Conservation (phyloP, 1,140 invertebrate genomes). For the Leptinotarsa defecta region DNA sequence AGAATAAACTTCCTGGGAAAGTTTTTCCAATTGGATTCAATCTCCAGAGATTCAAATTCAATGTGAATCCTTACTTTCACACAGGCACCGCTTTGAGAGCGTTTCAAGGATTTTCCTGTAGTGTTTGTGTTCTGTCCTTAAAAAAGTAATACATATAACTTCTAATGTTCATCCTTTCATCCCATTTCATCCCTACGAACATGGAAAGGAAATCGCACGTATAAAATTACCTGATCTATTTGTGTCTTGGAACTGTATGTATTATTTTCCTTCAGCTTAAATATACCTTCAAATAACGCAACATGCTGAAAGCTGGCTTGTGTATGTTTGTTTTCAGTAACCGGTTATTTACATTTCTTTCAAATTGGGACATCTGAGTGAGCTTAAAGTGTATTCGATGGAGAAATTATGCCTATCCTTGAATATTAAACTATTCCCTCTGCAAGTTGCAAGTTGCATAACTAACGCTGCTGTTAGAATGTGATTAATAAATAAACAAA, state of each 20-base stretch:
- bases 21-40: no score
- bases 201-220: neutral
- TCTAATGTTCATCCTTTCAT: no score
- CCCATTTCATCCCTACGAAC: no score
- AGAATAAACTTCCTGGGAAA: no score
- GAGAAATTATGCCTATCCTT: neutral
- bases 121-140: no score
- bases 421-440: neutral
- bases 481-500: no score
- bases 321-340: neutral
- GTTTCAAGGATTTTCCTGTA: no score
- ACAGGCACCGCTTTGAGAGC: no score
- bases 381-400: neutral
- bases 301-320: neutral
- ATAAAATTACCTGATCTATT: conserved; percentile 1
- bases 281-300: neutral
- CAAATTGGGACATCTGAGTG: neutral
- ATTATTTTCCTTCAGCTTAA: neutral
- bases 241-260: neutral
- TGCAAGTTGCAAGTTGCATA: neutral
- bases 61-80: no score
- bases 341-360: neutral
- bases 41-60: no score
- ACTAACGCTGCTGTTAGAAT: no score
- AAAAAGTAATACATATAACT: no score